phyloP scores from a whole-genome alignment of 2,888 invertebrate species.

The Tupiocoris notatus region DNA sequence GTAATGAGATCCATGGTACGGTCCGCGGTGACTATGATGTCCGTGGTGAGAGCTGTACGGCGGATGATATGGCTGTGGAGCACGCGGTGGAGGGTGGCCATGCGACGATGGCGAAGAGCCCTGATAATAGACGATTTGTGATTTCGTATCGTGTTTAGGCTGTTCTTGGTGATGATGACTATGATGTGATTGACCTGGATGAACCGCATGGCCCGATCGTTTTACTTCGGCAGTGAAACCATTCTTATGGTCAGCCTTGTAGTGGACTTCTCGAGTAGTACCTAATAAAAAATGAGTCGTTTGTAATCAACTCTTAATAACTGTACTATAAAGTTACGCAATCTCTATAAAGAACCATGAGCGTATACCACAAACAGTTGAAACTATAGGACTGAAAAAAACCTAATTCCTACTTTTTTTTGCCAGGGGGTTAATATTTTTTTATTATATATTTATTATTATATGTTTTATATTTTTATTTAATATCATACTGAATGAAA shows the following conservation, averaged over 20 bases:
- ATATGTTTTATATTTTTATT: no score
- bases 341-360: no score
- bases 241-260: slow-evolving; percentile 35
- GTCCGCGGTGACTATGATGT: not conserved
- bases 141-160: not conserved
- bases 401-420: no score
- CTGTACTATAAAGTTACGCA: no score
- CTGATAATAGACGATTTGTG: slow-evolving; percentile 3
- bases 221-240: slow-evolving; percentile 41
- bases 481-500: no score
- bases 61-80: not conserved
- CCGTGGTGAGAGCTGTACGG: not conserved
- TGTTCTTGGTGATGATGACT: not conserved
- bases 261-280: slow-evolving; percentile 38
- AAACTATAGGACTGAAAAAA: no score
- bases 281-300: no score
- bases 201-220: slow-evolving; percentile 33
- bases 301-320: no score
- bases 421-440: no score
- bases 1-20: not conserved
- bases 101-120: not conserved
- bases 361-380: no score
- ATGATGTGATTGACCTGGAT: not conserved
- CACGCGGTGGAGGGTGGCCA: not conserved
- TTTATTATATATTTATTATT: no score